Evolutionary conservation across 2,888 invertebrate genomes (phyloP), one percentile per base, ranked within the genome.

Genomic region (Apamea monoglypha): DNA sequence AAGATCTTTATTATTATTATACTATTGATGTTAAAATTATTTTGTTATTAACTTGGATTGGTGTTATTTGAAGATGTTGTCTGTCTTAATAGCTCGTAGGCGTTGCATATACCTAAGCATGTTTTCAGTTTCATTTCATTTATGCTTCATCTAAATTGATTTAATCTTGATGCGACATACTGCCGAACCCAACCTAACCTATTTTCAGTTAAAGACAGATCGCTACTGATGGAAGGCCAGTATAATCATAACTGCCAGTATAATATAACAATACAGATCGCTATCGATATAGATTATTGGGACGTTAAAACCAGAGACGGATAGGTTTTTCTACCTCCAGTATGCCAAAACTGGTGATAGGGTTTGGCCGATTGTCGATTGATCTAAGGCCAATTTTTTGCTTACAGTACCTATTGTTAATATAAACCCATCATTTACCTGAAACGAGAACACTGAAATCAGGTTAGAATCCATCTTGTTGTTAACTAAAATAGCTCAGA

Each of bases 401-500:
- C 10, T 18, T 18, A 61, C 7, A 61, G 7, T 32, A 63, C 18
- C 18, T 21, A 5, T 25, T 64, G 12, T 25, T 12, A 36, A 14
- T 64, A 14, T 36, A 64, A 14, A 25, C 5, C 25, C 6, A 25
- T 25, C 40, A 12, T 25, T 12, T 36, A 25, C 25, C 25, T 25
- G 6, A 36, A 64, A 25, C 14, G 12, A 64, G 25, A 36, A 36
- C 10, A 63, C 72, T 44, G 10, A 64, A 44, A 44, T 21, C 40
- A 10, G 29, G 7, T 21, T n/a, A 44, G 29, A 21, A 25, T 44
- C 16, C 16, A 25, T 66, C 6, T 44, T 25, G 32, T 47, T 64
- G 32, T 47, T 25, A 87, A 91, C 88, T 36, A 50, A 44, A 90
- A 90, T 91, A 94, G 92, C 92, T 82, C 50, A 92, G 93, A 93